phyloP scores from a whole-genome alignment of 2,113 vertebrate genomes.

The Gadus macrocephalus region DNA sequence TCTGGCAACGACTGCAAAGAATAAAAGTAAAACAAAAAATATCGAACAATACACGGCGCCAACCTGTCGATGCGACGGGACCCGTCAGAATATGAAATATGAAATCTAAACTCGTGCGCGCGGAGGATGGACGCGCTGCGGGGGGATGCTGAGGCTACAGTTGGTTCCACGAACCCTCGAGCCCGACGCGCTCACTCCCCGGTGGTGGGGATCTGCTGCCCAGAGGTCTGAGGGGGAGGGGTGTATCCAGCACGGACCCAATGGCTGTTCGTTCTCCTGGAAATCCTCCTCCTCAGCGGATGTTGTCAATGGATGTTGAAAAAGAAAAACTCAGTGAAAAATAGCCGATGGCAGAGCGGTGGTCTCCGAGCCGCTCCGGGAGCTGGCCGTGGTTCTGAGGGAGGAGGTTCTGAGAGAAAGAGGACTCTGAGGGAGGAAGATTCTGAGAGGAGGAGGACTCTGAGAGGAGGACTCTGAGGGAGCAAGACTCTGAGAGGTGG shows the following conservation, averaged over 20 bases:
- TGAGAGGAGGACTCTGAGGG: no score
- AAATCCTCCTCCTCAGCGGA: conserved; percentile 29
- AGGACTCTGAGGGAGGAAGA: no score
- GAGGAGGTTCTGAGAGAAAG: neutral
- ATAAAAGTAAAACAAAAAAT: neutral
- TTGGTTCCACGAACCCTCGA: conserved; percentile 58
- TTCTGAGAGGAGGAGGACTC: no score
- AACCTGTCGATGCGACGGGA: no score
- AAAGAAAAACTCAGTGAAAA: neutral
- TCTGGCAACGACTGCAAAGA: conserved; percentile 5
- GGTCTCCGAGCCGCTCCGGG: conserved; percentile 24
- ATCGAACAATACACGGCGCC: no score
- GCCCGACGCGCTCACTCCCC: conserved; percentile 66
- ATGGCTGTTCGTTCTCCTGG: conserved; percentile 21
- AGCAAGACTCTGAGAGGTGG: no score
- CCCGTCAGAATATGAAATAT: no score
- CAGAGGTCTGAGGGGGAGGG: conserved; percentile 49
- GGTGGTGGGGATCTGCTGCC: conserved; percentile 53
- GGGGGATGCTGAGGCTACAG: conserved; percentile 39
- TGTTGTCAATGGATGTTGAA: neutral
- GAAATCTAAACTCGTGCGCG: neutral
- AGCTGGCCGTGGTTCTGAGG: conserved; percentile 80
- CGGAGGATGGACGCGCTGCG: conserved; percentile 51
- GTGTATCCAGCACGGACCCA: conserved; percentile 17
- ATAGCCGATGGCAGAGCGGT: neutral